Percentiles rank a stretch among this genome's conserved stretches.
Evolutionary conservation across 1,140 invertebrate genomes (phyloP).

Genomic region (Drosophila cardini): DNA sequence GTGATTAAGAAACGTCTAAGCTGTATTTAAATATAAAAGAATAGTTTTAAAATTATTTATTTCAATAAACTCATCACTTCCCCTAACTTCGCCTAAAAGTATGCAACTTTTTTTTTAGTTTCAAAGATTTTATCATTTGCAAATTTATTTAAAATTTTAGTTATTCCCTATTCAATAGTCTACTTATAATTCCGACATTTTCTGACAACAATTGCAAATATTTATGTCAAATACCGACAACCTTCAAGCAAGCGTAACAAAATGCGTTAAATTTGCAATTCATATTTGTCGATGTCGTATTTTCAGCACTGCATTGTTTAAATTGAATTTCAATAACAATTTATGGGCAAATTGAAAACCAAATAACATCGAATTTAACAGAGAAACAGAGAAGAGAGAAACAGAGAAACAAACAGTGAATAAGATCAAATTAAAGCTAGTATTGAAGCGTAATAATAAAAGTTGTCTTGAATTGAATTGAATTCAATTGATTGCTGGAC

Average conservation of each 20-base stretch:
- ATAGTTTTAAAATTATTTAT: not conserved
- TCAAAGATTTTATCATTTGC: not conserved
- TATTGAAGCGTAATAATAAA: constrained; percentile 36
- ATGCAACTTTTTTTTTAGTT: not conserved
- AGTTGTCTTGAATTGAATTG: constrained; percentile 64
- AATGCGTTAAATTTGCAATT: constrained; percentile 54
- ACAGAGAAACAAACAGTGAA: constrained; percentile 4
- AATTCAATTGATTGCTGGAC: constrained; percentile 65
- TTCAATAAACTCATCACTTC: not conserved
- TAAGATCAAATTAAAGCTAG: not conserved
- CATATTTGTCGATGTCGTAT: constrained; percentile 21
- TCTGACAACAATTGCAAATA: constrained; percentile 15
- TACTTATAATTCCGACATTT: not conserved
- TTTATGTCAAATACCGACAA: constrained; percentile 30
- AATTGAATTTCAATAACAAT: constrained; percentile 55
- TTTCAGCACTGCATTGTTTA: constrained; percentile 25
- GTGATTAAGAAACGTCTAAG: no score
- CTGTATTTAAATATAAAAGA: no score
- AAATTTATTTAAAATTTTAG: not conserved
- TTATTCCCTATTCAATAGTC: not conserved
- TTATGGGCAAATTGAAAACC: constrained; percentile 62
- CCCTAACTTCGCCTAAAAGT: not conserved
- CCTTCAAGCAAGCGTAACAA: constrained; percentile 35
- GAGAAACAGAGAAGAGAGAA: constrained; percentile 25
- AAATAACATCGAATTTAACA: constrained; percentile 30